Evolutionary conservation across 2,113 vertebrate species (phyloP).

Genomic region (Trichechus manatus): DNA sequence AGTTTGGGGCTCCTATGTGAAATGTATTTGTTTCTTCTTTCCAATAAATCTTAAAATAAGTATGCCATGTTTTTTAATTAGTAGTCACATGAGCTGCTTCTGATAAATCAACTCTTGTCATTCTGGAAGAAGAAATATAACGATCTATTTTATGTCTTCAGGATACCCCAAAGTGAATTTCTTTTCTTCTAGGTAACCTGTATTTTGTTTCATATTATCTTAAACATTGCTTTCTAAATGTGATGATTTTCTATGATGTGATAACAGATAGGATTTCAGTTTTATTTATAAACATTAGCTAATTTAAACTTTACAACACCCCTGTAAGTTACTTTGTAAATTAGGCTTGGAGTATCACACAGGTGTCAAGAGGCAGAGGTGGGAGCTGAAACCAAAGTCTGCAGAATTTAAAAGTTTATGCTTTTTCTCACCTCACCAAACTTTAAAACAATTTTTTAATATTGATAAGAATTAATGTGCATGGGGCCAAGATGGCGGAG

Average conservation of each 20-base stretch:
- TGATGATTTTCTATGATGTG: background rate
- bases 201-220: slow-evolving; percentile 48
- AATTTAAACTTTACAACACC: background rate
- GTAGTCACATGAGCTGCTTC: background rate
- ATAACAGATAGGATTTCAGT: slow-evolving; percentile 5
- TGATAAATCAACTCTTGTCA: background rate
- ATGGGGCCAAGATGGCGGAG: no score
- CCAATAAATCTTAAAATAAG: background rate
- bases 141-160: background rate
- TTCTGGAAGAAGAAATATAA: slow-evolving; percentile 61
- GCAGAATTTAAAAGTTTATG: background rate
- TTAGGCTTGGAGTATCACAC: background rate
- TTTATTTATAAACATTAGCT: slow-evolving; percentile 41
- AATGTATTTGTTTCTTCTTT: background rate
- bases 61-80: slow-evolving; percentile 28
- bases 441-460: background rate
- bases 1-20: background rate
- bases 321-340: background rate
- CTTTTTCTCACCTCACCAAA: background rate
- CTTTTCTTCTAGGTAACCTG: background rate
- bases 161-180: background rate
- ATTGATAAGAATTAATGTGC: no score
- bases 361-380: background rate
- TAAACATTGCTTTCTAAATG: slow-evolving; percentile 57
- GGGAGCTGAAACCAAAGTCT: background rate